Evolutionary conservation across 2,888 invertebrate species (phyloP), one percentile per base, ranked within the genome.

Genomic region (Dasypolia templi): DNA sequence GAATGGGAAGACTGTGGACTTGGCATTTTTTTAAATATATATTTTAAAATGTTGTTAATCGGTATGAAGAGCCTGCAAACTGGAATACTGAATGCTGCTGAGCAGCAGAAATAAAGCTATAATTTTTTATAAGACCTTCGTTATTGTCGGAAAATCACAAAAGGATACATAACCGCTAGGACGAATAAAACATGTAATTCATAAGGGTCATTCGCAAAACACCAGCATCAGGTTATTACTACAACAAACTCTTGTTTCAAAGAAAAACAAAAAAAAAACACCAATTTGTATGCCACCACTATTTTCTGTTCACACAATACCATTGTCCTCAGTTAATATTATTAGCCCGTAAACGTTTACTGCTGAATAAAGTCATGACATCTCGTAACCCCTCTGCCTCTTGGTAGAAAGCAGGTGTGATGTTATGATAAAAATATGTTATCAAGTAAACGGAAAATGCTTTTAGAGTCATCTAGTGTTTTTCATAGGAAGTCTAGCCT

Each of bases 1-100:
- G 71, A 73, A 46, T 70, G 3, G 4, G 49, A 29, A 75, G 2
- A 71, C 70, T 79, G 46, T 22, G 70, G 51, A 84, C 69, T 79
- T 77, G 39, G 58, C 39, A 66, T 62, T 78, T 29, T 53, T 53
- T 14, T 26, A 0, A 14, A 3, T n/a, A 12, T 17, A 17, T 3
- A 1, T 55, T 55, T n/a, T n/a, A n/a, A n/a, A n/a, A n/a, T n/a
- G n/a, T n/a, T n/a, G n/a, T 9, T 51, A 12, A 51, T 5, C 5
- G 1, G 51, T 51, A 26, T 26, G 14, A 53, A 53, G 2, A 26
- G 2, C 0, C 51, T 53, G 26, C 53, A 26, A 51, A 26, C 26
- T 26, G 12, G 5, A n/a, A 51, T 5, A 51, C 5, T 26, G 5
- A 53, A 51, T n/a, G n/a, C n/a, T 12, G n/a, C n/a, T 12, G 51